Evolutionary conservation across 2,797 vertebrate genomes (phyloP), one percentile per base, ranked within the genome.

Genomic region (Sus cebifrons): DNA sequence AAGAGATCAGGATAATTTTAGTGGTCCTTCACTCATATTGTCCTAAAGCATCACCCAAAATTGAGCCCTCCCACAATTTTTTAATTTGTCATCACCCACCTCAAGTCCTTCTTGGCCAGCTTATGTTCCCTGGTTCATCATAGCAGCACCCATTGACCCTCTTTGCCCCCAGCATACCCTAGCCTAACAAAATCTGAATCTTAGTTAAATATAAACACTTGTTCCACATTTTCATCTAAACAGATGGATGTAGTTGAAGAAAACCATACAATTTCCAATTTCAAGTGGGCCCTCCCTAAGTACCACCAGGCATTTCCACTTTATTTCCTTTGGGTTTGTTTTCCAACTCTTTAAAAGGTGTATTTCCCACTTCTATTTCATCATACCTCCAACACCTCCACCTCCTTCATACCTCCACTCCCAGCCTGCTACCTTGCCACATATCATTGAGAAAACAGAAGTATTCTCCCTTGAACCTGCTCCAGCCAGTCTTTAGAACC

Each of bases 1-100:
- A 89, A 86, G 20, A 92, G 25, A 75, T 84, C 21, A 92, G 23
- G 21, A 74, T 74, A 20, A 94, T 86, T 91, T 82, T 20, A 82
- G 14, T 15, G 68, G 23, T 12, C 15, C 58, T 67, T 89, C 16
- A 49, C 13, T 94, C 3, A 65, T 73, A 36, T 3, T 89, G 85
- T 52, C 40, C 5, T 96, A 36, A 88, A 92, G 67, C 36, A 73
- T 9, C 29, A 89, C 20, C 27, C 18, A n/a, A 83, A 78, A 52
- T 67, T 67, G 58, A 94, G 5, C 27, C 49, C n/a, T 9, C 71
- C 20, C 9, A 36, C 25, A 32, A 40, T 68, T 81, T 73, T 87
- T 90, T 70, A 52, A 89, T 85, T 87, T 77, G n/a, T 16, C n/a
- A 77, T 71, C 23, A 83, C 20, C 4, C 0, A 4, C 40, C 17